Conservation (phyloP, 2,888 invertebrate genomes). For the Eupithecia exiguata region DNA sequence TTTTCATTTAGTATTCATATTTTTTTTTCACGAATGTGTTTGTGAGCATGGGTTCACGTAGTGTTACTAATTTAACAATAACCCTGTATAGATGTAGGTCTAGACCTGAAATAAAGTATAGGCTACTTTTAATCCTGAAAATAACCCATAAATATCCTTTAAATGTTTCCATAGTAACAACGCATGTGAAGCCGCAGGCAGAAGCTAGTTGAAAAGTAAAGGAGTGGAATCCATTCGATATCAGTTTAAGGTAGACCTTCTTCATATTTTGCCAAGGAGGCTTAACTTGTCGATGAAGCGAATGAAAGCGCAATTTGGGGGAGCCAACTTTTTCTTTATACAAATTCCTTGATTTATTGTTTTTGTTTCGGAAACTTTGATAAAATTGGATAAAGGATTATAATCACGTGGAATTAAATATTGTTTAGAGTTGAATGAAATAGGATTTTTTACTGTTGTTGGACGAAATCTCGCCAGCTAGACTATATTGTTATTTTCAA, state of each 20-base stretch:
- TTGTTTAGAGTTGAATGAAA: background rate
- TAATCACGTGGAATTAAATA: conserved; percentile 2
- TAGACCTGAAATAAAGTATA: too few relatives aligned
- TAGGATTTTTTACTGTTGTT: background rate
- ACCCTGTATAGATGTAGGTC: background rate
- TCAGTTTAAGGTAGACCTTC: background rate
- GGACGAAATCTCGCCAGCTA: background rate
- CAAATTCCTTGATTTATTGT: conserved; percentile 13
- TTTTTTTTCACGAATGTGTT: too few relatives aligned
- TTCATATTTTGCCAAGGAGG: conserved; percentile 8
- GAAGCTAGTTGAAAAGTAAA: background rate
- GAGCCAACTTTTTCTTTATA: conserved; percentile 13
- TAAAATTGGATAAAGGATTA: conserved; percentile 4
- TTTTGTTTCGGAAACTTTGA: background rate
- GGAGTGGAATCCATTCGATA: conserved; percentile 2
- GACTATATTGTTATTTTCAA: background rate
- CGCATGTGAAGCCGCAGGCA: background rate
- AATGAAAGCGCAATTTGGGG: conserved; percentile 14
- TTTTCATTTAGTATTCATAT: too few relatives aligned
- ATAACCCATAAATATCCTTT: too few relatives aligned
- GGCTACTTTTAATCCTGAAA: too few relatives aligned
- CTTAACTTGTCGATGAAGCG: conserved; percentile 18
- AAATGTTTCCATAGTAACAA: background rate
- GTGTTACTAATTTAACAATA: too few relatives aligned
- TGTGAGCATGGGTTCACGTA: too few relatives aligned